phyloP scores from a whole-genome alignment of 2,113 vertebrate genomes.

The Sturnira hondurensis region DNA sequence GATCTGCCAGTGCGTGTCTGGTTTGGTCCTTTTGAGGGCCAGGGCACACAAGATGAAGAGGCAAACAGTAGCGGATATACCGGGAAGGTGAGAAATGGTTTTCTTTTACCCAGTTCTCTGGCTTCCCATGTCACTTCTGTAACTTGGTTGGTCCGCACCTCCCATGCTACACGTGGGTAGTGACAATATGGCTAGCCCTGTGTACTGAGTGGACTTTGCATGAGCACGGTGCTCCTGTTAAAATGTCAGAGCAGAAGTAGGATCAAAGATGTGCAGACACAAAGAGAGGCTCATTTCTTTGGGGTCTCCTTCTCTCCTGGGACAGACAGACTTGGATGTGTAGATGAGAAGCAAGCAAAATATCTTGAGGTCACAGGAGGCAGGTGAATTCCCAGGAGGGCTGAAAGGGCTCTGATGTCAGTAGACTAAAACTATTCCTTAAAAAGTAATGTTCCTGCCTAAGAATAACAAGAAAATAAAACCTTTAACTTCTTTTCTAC shows the following conservation, averaged over 20 bases:
- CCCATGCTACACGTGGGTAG: too few species aligned
- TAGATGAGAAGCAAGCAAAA: too few species aligned
- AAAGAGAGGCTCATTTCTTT: too few species aligned
- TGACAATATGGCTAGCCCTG: not conserved
- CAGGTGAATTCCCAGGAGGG: not conserved
- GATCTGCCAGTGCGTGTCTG: constrained; percentile 82
- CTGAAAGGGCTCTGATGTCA: not conserved
- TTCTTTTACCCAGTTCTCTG: not conserved
- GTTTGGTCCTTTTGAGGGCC: constrained; percentile 87
- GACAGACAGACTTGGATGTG: too few species aligned
- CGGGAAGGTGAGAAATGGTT: constrained; percentile 83
- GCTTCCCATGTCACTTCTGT: not conserved
- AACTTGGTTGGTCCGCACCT: too few species aligned
- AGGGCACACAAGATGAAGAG: constrained; percentile 79
- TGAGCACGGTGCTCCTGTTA: not conserved
- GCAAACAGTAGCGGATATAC: constrained; percentile 82
- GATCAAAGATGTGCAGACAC: not conserved
- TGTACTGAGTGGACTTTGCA: not conserved
- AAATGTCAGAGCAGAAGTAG: not conserved
- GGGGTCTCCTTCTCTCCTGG: too few species aligned
- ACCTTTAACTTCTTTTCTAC: not conserved
- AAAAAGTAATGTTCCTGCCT: not conserved
- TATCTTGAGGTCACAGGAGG: too few species aligned
- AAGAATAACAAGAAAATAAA: not conserved
- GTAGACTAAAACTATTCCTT: not conserved